Evolutionary conservation across 1,140 invertebrate species (phyloP).

Genomic region (Penaeus vannamei): DNA sequence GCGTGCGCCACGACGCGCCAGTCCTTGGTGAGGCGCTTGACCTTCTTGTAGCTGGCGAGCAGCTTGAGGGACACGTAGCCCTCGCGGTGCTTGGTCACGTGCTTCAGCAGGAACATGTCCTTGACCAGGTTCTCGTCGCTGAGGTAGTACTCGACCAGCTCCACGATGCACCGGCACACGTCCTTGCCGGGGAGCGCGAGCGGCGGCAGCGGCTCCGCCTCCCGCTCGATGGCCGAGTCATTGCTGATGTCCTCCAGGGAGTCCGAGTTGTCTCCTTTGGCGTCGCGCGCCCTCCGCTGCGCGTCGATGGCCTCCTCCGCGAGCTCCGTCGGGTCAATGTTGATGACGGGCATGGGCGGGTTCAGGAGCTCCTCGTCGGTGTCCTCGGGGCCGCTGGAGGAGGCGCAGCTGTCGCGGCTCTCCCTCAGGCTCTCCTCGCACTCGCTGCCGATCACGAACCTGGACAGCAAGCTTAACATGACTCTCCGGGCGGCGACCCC

Average conservation of each 20-base stretch:
- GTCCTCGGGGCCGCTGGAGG: not conserved
- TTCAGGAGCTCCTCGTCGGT: slow-evolving; percentile 3
- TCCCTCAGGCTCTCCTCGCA: not conserved
- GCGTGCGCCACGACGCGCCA: slow-evolving; percentile 92
- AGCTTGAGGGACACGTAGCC: slow-evolving; percentile 95
- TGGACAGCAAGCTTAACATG: slow-evolving; percentile 17
- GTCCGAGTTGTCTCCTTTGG: not conserved
- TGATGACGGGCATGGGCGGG: not conserved
- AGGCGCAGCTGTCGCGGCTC: not conserved
- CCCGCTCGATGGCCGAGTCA: not conserved
- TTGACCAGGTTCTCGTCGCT: slow-evolving; percentile 95
- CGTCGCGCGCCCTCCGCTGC: not conserved
- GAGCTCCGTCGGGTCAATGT: not conserved
- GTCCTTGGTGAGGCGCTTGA: slow-evolving; percentile 92
- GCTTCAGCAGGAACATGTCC: slow-evolving; percentile 94
- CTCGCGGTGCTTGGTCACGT: slow-evolving; percentile 93
- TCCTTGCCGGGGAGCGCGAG: slow-evolving; percentile 42
- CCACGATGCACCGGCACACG: slow-evolving; percentile 75
- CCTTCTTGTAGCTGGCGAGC: slow-evolving; percentile 92
- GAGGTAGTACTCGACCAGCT: slow-evolving; percentile 94
- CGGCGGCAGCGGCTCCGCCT: slow-evolving; percentile 32
- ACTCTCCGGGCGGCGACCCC: not conserved
- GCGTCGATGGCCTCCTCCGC: not conserved
- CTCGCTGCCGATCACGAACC: not conserved
- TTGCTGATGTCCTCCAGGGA: not conserved